These are phyloP conservation scores for Tethya wilhelma DNA, from an alignment of 37 sponge, comb jelly and placozoan species.

Conservation along the genomic window DNA sequence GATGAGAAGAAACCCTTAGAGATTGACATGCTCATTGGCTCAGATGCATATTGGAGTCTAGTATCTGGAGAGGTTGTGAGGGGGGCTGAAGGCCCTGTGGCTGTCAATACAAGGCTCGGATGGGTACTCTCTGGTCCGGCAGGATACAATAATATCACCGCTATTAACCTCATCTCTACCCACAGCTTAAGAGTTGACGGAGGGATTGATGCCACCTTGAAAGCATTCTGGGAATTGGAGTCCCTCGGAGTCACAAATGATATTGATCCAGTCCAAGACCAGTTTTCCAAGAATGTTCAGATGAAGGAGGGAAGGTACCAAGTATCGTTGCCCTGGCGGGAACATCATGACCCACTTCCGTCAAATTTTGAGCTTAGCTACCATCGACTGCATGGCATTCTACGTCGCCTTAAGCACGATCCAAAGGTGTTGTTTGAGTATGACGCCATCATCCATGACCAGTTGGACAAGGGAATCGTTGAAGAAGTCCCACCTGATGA, in stretches of 20 bases:
- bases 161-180: neutral
- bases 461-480: conserved; percentile 24
- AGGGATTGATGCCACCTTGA: neutral
- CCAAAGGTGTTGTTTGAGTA: conserved; percentile 33
- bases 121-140: conserved; percentile 35
- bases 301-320: conserved; percentile 29
- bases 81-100: conserved; percentile 3
- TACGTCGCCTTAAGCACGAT: conserved; percentile 26
- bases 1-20: neutral
- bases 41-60: conserved; percentile 24
- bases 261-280: neutral
- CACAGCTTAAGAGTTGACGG: conserved; percentile 1
- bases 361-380: conserved; percentile 32
- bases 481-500: too few relatives aligned
- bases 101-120: conserved; percentile 16
- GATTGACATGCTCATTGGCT: conserved; percentile 27
- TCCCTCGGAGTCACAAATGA: conserved; percentile 15
- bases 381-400: conserved; percentile 9
- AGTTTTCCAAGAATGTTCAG: conserved; percentile 13
- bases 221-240: conserved; percentile 35
- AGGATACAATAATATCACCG: neutral
- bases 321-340: conserved; percentile 43
- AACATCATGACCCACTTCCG: conserved; percentile 40
- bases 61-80: conserved; percentile 28
- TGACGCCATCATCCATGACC: conserved; percentile 29